Conservation (phyloP, 2,113 vertebrate genomes). For the Calidris pygmaea region DNA sequence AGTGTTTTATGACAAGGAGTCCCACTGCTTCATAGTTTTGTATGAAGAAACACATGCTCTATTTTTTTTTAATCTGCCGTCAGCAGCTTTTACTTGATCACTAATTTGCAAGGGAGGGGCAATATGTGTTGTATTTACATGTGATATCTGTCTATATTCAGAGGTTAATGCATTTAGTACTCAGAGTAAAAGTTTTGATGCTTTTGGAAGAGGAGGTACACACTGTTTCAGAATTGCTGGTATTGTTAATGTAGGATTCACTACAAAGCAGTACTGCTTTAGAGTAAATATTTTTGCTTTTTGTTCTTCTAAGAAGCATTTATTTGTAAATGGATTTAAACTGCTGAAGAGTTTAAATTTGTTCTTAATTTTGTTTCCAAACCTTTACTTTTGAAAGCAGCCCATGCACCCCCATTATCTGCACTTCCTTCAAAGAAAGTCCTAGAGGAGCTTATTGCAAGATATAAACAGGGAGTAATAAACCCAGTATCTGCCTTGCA, state of each 20-base stretch:
- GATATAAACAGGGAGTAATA: slow-evolving; percentile 75
- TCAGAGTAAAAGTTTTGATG: background rate
- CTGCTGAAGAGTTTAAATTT: no score
- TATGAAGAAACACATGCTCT: background rate
- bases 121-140: fast-evolving
- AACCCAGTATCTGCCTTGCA: slow-evolving; percentile 86
- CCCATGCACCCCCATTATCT: background rate
- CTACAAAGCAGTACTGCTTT: background rate
- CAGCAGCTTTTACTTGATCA: background rate
- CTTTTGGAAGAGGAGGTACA: background rate
- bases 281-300: background rate
- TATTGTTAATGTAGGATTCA: background rate
- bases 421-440: slow-evolving; percentile 47
- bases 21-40: background rate
- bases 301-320: background rate
- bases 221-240: fast-evolving
- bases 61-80: background rate
- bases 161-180: background rate
- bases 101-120: background rate
- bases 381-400: slow-evolving; percentile 19
- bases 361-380: slow-evolving; percentile 37
- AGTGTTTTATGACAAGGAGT: background rate
- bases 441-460: slow-evolving; percentile 71
- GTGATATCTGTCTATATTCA: fast-evolving
- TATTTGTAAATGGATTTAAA: background rate